These are phyloP conservation scores for Trichonephila inaurata DNA, from an alignment of 1,140 invertebrate genomes.

Conservation along the genomic window DNA sequence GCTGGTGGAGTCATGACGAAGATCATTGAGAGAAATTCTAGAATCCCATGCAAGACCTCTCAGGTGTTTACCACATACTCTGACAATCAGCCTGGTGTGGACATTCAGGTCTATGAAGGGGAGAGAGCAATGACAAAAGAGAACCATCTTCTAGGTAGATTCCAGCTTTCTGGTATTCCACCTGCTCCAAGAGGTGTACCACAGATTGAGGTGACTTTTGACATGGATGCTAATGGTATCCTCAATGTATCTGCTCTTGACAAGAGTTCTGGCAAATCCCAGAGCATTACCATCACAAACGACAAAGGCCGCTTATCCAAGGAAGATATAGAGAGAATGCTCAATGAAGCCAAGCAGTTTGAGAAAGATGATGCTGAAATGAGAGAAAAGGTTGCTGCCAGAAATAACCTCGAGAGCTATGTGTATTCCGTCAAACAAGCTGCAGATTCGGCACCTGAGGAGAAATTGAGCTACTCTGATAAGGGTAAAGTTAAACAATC, in stretches of 20 bases:
- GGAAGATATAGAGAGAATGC: slow-evolving; percentile 84
- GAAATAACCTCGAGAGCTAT: slow-evolving; percentile 79
- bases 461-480: slow-evolving; percentile 84
- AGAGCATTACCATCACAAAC: too few relatives aligned
- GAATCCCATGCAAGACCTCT: too few relatives aligned
- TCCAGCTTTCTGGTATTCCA: slow-evolving; percentile 84
- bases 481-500: slow-evolving; percentile 82
- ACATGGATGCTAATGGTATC: slow-evolving; percentile 86
- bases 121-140: slow-evolving; percentile 81
- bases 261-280: slow-evolving; percentile 83
- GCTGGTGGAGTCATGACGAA: too few relatives aligned
- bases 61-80: slow-evolving; percentile 95
- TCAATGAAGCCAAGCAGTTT: too few relatives aligned
- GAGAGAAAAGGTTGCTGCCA: slow-evolving; percentile 78
- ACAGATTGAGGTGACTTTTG: slow-evolving; percentile 84
- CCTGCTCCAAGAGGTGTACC: slow-evolving; percentile 84
- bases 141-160: slow-evolving; percentile 83
- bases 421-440: slow-evolving; percentile 77
- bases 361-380: too few relatives aligned
- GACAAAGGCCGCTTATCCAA: too few relatives aligned
- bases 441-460: slow-evolving; percentile 78
- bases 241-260: slow-evolving; percentile 91
- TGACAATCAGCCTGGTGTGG: slow-evolving; percentile 96
- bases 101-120: slow-evolving; percentile 87
- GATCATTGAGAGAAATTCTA: too few relatives aligned